Percentiles rank a stretch among this genome's conserved stretches.
Evolutionary conservation across 1,140 invertebrate species (phyloP).

Genomic region (Zophobas atratus): DNA sequence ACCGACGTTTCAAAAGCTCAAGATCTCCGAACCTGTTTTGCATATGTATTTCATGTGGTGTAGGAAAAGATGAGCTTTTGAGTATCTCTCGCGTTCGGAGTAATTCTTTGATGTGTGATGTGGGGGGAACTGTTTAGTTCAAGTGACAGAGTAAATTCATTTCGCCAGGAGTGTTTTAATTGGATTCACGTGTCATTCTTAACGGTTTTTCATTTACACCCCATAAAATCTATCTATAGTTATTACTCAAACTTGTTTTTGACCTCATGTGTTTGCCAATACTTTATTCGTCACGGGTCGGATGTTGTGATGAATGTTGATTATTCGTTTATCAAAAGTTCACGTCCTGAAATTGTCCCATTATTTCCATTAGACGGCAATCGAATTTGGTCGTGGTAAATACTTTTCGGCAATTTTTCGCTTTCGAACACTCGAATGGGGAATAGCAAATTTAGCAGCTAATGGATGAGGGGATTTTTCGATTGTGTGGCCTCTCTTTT

Average conservation of each 20-base stretch:
- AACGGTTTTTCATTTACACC: not conserved
- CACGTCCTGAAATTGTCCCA: conserved; percentile 29
- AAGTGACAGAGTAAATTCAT: not conserved
- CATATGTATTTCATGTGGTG: not conserved
- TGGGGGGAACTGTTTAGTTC: not conserved
- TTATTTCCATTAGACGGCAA: conserved; percentile 9
- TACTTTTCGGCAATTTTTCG: too few relatives aligned
- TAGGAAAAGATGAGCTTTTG: not conserved
- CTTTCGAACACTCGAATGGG: too few relatives aligned
- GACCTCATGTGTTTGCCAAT: conserved; percentile 36
- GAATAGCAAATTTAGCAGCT: too few relatives aligned
- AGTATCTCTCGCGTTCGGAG: not conserved
- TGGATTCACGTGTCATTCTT: not conserved
- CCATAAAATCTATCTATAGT: not conserved
- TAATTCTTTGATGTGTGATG: not conserved
- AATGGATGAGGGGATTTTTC: too few relatives aligned
- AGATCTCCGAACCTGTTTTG: not conserved
- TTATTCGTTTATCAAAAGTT: conserved; percentile 28
- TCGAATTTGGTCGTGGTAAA: not conserved
- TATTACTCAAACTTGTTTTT: not conserved
- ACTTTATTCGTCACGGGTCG: conserved; percentile 27
- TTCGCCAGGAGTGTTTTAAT: too few relatives aligned
- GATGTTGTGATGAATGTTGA: conserved; percentile 10
- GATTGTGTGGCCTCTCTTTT: too few relatives aligned
- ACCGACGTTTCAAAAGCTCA: not conserved